These are phyloP conservation scores for Otocyon megalotis DNA, from an alignment of 2,113 vertebrate species.

Conservation along the genomic window DNA sequence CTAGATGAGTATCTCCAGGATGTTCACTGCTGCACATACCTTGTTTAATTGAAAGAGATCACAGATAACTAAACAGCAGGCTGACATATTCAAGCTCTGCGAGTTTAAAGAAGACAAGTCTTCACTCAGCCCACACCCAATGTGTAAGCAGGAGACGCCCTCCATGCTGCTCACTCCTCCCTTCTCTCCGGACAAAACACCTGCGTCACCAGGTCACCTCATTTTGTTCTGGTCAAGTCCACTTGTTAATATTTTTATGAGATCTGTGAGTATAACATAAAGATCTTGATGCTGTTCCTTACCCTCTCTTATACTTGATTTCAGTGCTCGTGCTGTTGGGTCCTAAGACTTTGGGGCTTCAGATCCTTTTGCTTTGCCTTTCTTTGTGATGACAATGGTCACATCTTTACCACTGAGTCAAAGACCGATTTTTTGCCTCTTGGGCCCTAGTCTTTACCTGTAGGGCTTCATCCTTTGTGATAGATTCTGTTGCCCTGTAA, in stretches of 20 bases:
- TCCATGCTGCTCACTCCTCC: not conserved
- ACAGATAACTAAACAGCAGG: not conserved
- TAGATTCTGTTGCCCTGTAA: not conserved
- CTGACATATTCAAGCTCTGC: not conserved
- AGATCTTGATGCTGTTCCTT: not conserved
- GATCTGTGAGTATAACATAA: not conserved
- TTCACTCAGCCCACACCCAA: not conserved
- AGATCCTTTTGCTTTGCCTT: not conserved
- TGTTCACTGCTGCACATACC: not conserved
- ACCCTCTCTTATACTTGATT: not conserved
- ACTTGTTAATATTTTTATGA: not conserved
- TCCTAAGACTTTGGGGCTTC: not conserved
- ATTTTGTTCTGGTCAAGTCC: not conserved
- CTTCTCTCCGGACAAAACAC: not conserved
- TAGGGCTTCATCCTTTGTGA: not conserved
- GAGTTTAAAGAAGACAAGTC: not conserved
- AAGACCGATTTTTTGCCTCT: not conserved
- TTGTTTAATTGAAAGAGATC: not conserved
- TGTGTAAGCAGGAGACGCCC: not conserved
- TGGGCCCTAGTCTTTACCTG: not conserved
- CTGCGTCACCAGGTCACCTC: not conserved
- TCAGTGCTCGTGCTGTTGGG: not conserved
- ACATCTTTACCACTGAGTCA: not conserved
- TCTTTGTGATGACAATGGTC: not conserved
- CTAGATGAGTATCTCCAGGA: not conserved